Conservation (phyloP, 37 sponge, comb jelly and placozoan genomes). For the Ianthella basta region DNA sequence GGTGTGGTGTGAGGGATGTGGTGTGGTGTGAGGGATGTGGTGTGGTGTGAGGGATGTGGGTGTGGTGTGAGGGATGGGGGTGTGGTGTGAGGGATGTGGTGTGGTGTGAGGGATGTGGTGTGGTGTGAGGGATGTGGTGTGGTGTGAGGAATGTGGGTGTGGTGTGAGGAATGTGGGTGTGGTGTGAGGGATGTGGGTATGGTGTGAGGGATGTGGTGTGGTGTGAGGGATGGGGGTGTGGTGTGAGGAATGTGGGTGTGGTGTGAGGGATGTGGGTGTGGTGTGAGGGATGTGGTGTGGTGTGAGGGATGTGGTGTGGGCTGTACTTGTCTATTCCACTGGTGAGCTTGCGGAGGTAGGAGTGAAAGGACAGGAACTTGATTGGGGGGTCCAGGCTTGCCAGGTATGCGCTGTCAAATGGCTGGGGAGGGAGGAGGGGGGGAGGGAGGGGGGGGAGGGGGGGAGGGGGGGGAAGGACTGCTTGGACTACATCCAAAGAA, state of each 20-base stretch:
- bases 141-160: neutral
- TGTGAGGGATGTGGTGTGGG: too few relatives aligned
- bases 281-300: neutral
- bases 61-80: neutral
- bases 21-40: too few relatives aligned
- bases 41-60: neutral
- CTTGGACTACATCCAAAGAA: too few relatives aligned
- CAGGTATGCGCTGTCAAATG: slow-evolving; percentile 79
- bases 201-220: too few relatives aligned
- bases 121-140: too few relatives aligned
- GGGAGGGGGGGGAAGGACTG: too few relatives aligned
- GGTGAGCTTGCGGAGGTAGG: slow-evolving; percentile 81
- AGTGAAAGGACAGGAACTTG: slow-evolving; percentile 93
- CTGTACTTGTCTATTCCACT: slow-evolving; percentile 90
- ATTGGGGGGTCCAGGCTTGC: slow-evolving; percentile 84
- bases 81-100: neutral
- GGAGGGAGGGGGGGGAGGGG: too few relatives aligned
- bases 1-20: neutral
- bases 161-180: neutral
- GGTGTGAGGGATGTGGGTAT: neutral
- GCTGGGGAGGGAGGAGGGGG: slow-evolving; percentile 40
- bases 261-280: too few relatives aligned
- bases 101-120: too few relatives aligned
- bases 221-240: neutral
- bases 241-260: too few relatives aligned